Evolutionary conservation across 2,888 invertebrate species (phyloP), one percentile per base, ranked within the genome.

Genomic region (Rhopalosiphum nymphaeae): DNA sequence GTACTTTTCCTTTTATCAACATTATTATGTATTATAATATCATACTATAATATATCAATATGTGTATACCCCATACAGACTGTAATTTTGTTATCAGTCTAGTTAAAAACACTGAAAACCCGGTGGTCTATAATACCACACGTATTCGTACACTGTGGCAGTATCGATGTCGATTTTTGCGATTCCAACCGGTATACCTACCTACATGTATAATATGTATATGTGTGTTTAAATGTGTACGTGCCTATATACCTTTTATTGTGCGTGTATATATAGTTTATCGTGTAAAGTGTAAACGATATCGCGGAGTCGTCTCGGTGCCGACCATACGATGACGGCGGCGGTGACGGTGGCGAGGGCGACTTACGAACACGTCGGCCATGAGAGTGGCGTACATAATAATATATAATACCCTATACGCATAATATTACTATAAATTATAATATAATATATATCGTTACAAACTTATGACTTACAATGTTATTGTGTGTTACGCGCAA

Each of bases 331-430:
- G 67, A 78, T 21, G 53, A 25, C 53, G 53, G 16, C 25, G 88
- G 4, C 36, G 49, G 87, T 3, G 88, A 44, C 36, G 53, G 46
- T 29, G 86, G 78, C 36, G 36, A 36, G 36, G 36, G 36, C 78
- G 78, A 78, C 78, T 78, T 78, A 78, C 44, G 86, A 86, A 86
- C 86, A 46, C 86, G 86, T 86, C 86, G 86, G 29, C 86, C 86
- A 46, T 86, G 86, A 86, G 46, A 86, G 85, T 85, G 44, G 85
- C 85, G 85, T 78, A 78, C 36, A 78, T 78, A 36, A 78, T 78
- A 78, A 78, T 36, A 78, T 36, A 78, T 78, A 78, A 78, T 78
- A 36, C 78, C 36, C 36, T 36, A 9, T 36, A 78, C 78, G 36
- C 36, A 78, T 78, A 36, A 78, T 78, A 21, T 78, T 36, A 78